Evolutionary conservation across 92 coral and sea anemone genomes (phyloP).

Genomic region (Umimayanthus kanabou): DNA sequence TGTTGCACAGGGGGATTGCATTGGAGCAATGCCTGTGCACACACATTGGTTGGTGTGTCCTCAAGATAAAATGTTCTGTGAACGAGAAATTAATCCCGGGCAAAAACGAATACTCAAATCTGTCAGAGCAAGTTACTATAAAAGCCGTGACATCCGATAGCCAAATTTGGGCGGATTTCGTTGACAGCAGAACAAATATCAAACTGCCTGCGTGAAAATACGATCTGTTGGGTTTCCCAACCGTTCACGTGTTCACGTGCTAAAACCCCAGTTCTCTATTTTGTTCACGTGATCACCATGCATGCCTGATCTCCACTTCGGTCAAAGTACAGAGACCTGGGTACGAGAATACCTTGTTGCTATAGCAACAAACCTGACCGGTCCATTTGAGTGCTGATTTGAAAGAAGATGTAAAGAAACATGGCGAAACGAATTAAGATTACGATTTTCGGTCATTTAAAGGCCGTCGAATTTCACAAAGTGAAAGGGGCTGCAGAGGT

Average conservation of each 20-base stretch:
- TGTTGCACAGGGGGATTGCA: too few relatives aligned
- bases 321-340: slow-evolving; percentile 37
- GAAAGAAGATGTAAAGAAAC: slow-evolving; percentile 38
- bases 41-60: too few relatives aligned
- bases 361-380: slow-evolving; percentile 61
- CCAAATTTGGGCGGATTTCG: too few relatives aligned
- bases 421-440: slow-evolving; percentile 87
- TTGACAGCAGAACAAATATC: too few relatives aligned
- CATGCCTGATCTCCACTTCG: background rate
- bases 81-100: too few relatives aligned
- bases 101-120: too few relatives aligned
- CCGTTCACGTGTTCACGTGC: background rate
- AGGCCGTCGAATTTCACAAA: slow-evolving; percentile 92
- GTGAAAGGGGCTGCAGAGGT: slow-evolving; percentile 92
- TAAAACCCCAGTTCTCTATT: background rate
- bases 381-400: background rate
- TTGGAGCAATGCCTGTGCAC: too few relatives aligned
- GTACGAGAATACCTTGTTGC: slow-evolving; percentile 44
- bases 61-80: too few relatives aligned
- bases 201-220: too few relatives aligned
- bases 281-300: slow-evolving; percentile 27
- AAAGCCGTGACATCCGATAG: too few relatives aligned
- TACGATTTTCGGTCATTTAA: slow-evolving; percentile 80
- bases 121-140: too few relatives aligned
- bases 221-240: background rate